Percentiles rank a stretch among this genome's conserved stretches.
phyloP scores from a whole-genome alignment of 2,113 vertebrate species.

The Petroica traversi region DNA sequence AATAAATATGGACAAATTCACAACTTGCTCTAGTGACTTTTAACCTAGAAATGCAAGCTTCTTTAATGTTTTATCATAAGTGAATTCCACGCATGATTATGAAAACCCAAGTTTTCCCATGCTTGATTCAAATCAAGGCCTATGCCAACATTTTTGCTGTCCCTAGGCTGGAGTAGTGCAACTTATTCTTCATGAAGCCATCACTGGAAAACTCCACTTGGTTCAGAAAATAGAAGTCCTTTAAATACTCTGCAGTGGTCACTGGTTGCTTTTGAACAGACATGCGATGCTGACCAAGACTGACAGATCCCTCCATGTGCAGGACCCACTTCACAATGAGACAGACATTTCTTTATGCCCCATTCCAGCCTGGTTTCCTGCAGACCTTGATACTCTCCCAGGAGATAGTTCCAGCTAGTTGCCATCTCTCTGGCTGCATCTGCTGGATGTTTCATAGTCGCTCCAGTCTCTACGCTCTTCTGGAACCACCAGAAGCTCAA shows the following conservation, averaged over 20 bases:
- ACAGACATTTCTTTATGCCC: not conserved
- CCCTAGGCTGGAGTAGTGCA: not conserved
- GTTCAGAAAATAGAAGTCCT: not conserved
- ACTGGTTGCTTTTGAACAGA: not conserved
- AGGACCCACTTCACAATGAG: not conserved
- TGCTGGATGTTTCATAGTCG: not conserved
- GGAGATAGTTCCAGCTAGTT: not conserved
- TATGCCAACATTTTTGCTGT: not conserved
- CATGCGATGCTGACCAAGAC: not conserved
- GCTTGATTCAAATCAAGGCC: not conserved
- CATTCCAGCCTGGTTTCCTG: not conserved
- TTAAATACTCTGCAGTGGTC: not conserved
- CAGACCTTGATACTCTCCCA: not conserved
- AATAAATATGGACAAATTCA: conserved; percentile 7
- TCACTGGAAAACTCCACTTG: not conserved
- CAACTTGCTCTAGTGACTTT: conserved; percentile 24
- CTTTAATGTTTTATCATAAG: conserved; percentile 32
- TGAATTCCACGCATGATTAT: not conserved
- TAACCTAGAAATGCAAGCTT: not conserved
- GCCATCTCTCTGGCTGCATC: not conserved
- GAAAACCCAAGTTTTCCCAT: conserved; percentile 33
- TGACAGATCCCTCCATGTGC: fast-evolving
- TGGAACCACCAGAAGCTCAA: not conserved
- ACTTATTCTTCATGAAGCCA: not conserved
- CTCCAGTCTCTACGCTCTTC: not conserved